phyloP scores from a whole-genome alignment of 37 sponge, comb jelly and placozoan genomes.

The Diacarnus erythraeanus region DNA sequence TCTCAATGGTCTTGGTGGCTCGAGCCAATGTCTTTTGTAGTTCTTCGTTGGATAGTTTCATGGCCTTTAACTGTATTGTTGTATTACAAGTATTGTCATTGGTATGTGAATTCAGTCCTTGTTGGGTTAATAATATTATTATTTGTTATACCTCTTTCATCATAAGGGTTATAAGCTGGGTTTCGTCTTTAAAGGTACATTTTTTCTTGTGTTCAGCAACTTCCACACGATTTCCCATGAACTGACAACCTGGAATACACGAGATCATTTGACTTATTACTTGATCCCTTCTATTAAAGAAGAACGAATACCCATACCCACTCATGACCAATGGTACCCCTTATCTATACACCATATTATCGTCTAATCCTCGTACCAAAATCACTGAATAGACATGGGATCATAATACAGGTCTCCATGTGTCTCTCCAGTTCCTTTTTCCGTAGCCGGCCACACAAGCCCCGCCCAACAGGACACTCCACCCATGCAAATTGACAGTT shows the following conservation, averaged over 20 bases:
- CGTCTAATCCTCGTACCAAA: conserved; percentile 42
- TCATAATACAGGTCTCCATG: conserved; percentile 37
- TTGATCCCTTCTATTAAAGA: too few species aligned
- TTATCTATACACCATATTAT: background rate
- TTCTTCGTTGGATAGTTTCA: conserved; percentile 48
- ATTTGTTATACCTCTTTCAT: conserved; percentile 82
- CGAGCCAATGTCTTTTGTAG: conserved; percentile 17
- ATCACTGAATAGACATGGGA: conserved; percentile 64
- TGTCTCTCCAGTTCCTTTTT: conserved; percentile 66
- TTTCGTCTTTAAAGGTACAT: conserved; percentile 60
- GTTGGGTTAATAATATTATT: too few species aligned
- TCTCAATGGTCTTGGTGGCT: conserved; percentile 43
- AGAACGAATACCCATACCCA: too few species aligned
- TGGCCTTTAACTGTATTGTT: conserved; percentile 38
- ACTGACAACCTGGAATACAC: conserved; percentile 53
- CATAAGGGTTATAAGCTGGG: conserved; percentile 57
- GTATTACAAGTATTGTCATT: too few species aligned
- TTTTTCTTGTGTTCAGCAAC: conserved; percentile 52
- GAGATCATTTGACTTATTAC: background rate
- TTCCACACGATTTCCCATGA: conserved; percentile 48
- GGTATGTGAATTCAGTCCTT: too few species aligned
- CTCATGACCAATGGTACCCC: too few species aligned
- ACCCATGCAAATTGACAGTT: conserved; percentile 57
- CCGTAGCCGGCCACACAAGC: conserved; percentile 60
- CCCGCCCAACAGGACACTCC: conserved; percentile 70